phyloP scores from a whole-genome alignment of 2,113 vertebrate species.

The Pomatorhinus ruficollis region DNA sequence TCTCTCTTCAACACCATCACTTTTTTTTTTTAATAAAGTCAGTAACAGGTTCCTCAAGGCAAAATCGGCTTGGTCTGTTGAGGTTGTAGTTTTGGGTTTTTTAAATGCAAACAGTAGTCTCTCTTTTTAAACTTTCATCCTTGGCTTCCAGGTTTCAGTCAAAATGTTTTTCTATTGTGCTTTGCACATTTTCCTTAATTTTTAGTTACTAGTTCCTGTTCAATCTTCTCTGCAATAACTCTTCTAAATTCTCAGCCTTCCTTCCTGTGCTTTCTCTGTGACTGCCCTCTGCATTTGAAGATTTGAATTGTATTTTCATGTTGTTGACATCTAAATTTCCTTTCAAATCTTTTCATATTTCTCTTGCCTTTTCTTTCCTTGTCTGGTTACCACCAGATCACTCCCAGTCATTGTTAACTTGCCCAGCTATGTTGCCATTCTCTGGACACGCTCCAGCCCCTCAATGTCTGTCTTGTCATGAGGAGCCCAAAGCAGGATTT shows the following conservation, averaged over 20 bases:
- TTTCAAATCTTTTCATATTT: neutral
- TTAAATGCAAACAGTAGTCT: neutral
- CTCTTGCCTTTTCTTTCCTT: neutral
- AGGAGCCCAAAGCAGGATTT: neutral
- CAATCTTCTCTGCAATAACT: neutral
- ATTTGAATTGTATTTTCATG: neutral
- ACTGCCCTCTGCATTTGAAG: neutral
- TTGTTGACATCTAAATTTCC: neutral
- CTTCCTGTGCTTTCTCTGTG: neutral
- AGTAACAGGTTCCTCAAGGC: neutral
- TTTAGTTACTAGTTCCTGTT: neutral
- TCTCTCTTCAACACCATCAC: neutral
- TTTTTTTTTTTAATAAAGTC: neutral
- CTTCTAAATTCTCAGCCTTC: neutral
- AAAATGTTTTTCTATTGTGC: neutral
- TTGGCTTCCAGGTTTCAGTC: neutral
- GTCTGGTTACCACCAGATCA: neutral
- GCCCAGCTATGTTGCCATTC: neutral
- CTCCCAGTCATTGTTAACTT: neutral
- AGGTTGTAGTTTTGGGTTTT: neutral
- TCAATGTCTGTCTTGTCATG: neutral
- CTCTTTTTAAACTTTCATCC: neutral
- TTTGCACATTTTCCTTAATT: neutral
- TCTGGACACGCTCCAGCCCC: neutral
- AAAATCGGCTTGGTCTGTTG: neutral